These are phyloP conservation scores for Muntiacus reevesi DNA, from an alignment of 2,113 vertebrate species.

Conservation along the genomic window DNA sequence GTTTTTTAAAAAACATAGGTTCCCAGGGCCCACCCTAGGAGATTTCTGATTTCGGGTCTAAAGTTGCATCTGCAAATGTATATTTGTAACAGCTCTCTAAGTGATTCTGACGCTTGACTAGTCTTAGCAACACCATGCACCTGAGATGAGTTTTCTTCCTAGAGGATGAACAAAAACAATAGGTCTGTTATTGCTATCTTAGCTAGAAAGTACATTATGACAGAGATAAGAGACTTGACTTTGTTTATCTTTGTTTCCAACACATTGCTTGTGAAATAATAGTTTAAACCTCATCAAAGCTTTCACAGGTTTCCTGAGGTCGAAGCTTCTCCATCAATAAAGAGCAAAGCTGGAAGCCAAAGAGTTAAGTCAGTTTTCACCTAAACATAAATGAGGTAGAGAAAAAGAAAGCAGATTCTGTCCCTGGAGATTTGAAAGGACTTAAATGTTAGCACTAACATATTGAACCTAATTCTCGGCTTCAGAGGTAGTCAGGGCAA, in stretches of 20 bases:
- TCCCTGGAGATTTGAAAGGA: slow-evolving; percentile 55
- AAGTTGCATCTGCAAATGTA: not conserved
- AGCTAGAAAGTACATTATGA: not conserved
- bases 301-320: not conserved
- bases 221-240: not conserved
- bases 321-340: not conserved
- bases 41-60: not conserved
- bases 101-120: not conserved
- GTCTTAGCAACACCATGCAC: not conserved
- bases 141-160: not conserved
- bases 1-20: not conserved
- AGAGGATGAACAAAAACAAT: not conserved
- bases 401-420: slow-evolving; percentile 31
- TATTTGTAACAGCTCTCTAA: not conserved
- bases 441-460: slow-evolving; percentile 71
- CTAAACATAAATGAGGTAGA: slow-evolving; percentile 37
- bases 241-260: not conserved
- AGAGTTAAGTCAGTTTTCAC: slow-evolving; percentile 56
- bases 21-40: not conserved
- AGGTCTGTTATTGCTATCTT: not conserved
- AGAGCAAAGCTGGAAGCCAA: not conserved
- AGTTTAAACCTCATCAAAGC: not conserved
- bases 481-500: slow-evolving; percentile 55
- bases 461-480: slow-evolving; percentile 67
- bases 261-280: not conserved